phyloP scores from a whole-genome alignment of 37 sponge, comb jelly and placozoan genomes.

The Petrosia ficiformis region DNA sequence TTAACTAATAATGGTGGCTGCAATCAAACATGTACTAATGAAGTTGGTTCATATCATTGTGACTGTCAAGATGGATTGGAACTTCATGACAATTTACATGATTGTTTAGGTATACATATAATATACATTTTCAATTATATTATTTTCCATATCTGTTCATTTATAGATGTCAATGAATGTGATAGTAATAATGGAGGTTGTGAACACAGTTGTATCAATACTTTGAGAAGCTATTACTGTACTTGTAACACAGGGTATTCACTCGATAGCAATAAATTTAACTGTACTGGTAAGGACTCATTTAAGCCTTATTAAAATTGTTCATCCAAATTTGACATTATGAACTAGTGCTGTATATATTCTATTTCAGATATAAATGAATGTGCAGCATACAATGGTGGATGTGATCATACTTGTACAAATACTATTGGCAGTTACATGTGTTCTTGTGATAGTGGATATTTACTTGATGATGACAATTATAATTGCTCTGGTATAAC shows the following conservation, averaged over 20 bases:
- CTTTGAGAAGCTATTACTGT: conserved; percentile 40
- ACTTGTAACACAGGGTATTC: conserved; percentile 37
- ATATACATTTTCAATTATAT: neutral
- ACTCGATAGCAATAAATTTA: conserved; percentile 7
- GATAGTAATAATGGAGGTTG: neutral
- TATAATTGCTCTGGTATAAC: conserved; percentile 26
- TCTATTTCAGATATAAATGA: conserved; percentile 38
- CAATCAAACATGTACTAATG: conserved; percentile 1
- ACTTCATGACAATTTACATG: neutral
- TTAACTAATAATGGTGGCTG: neutral
- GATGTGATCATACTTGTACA: conserved; percentile 24
- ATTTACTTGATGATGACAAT: conserved; percentile 5
- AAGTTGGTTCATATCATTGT: conserved; percentile 10
- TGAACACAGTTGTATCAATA: conserved; percentile 24
- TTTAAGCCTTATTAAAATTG: too few species aligned
- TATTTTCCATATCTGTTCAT: neutral
- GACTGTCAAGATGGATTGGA: conserved; percentile 19
- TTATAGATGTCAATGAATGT: conserved; percentile 49
- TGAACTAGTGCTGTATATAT: too few species aligned
- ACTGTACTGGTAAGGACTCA: conserved; percentile 27
- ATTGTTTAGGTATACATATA: conserved; percentile 9
- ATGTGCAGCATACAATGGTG: conserved; percentile 9
- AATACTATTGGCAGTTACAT: conserved; percentile 21
- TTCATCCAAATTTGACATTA: too few species aligned
- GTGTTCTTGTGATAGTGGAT: conserved; percentile 34